These are phyloP conservation scores for Corella eumyota DNA, from an alignment of 23 tunicate genomes.

Conservation along the genomic window DNA sequence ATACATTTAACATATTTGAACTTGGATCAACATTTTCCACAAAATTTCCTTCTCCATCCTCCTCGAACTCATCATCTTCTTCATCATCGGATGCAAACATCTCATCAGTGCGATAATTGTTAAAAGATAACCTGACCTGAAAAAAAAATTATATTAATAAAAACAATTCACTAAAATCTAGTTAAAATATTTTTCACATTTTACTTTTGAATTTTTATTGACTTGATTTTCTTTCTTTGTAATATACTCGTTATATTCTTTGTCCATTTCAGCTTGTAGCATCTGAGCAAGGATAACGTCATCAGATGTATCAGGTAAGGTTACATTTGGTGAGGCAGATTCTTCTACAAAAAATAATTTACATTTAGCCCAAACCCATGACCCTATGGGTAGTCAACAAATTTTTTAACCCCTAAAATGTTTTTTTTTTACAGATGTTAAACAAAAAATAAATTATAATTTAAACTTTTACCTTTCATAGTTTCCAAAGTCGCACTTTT, in stretches of 20 bases:
- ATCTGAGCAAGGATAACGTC: slow-evolving; percentile 68
- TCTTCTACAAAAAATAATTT: background rate
- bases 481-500: too few species aligned
- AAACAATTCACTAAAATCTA: background rate
- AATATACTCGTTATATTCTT: slow-evolving; percentile 62
- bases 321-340: background rate
- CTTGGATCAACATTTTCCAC: slow-evolving; percentile 18
- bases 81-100: slow-evolving; percentile 39
- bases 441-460: too few species aligned
- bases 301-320: slow-evolving; percentile 29
- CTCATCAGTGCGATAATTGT: slow-evolving; percentile 51
- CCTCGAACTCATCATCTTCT: slow-evolving; percentile 19
- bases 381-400: too few species aligned
- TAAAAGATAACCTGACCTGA: slow-evolving; percentile 29
- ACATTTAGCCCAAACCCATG: too few species aligned
- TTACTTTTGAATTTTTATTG: slow-evolving; percentile 64
- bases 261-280: slow-evolving; percentile 71
- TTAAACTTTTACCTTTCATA: too few species aligned
- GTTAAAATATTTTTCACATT: background rate
- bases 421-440: background rate
- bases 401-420: too few species aligned
- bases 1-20: slow-evolving; percentile 26
- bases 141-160: slow-evolving; percentile 3
- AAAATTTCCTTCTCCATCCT: background rate
- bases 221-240: slow-evolving; percentile 50